Base-by-base conservation (phyloP, 2,888 invertebrate species). In the Dichetophora obliterata region DNA sequence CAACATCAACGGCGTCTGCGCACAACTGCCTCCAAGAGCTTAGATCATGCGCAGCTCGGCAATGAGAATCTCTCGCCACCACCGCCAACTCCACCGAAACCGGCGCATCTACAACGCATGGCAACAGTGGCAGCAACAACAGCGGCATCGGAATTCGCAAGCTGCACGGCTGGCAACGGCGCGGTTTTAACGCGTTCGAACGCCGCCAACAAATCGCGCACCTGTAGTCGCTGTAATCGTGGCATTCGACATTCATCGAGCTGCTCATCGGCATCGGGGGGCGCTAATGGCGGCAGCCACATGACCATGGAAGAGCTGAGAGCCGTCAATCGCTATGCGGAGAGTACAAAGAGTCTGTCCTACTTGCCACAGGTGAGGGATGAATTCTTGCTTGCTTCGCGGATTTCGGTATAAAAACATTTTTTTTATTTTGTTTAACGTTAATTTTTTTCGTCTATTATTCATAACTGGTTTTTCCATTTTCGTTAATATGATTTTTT, bases 341-440 rank as follows among this genome's bases (percentile, higher is more conserved):
- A 96, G 90, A 96, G 96, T 90, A 96, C 96, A 78, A 95, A 95
- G 90, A 96, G 96, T 89, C 93, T 97, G 85, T 95, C 96, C 85
- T 97, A 95, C 90, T 92, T 97, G 86, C 96, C 96, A 81, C 95
- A 95, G 94, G 96, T 96, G 92, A 90, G 91, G 89, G 88, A 90
- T 85, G 86, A 88, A 84, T 88, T 86, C 85, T 87, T 88, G 86
- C 85, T 86, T 82, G 86, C 86, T 84, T 87, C 88, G 83, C 86
- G 88, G 85, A 87, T 88, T 84, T 89, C 87, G 84, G 87, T 88
- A 84, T 89, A 85, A 86, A 82, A 75, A 72, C 71, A 63, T 66
- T 75, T 77, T 61, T 72, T 81, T 75, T 79, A 37, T 78, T 76
- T 79, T 76, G 76, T 81, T 59, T 24, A 11, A 77, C 72, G 76